Base-by-base conservation (phyloP, 2,797 vertebrate genomes). In the Neomorphus geoffroyi region DNA sequence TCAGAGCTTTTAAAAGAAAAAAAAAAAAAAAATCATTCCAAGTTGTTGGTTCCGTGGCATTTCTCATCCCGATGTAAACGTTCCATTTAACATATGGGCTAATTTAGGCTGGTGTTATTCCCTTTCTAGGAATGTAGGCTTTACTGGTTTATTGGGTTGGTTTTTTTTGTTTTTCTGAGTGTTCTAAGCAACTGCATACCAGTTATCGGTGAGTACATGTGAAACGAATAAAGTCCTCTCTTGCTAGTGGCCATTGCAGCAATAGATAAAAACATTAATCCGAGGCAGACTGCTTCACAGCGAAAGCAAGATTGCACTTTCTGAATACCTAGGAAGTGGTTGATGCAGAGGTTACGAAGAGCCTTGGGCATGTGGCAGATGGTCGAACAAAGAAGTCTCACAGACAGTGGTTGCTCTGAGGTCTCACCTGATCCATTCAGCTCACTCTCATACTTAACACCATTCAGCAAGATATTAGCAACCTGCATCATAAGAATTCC, bases 351-450 rank as follows among this genome's bases (percentile, higher is more conserved):
- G 93, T 98, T 99, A 45, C 99, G 98, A 75, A 99, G 98, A 14
- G 99, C 98, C 43, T 98, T 98, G 66, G 99, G 99, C 99, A 99
- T 99, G 96, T 98, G 98, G 97, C 99, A 99, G 98, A 99, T 99
- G 98, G 99, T 99, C 11, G 98, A 97, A 80, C 99, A 99, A 86
- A 99, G 98, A 90, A 99, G 98, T 95, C 98, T 98, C 97, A 99
- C 96, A 3, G 99, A 99, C 97, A 99, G 98, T 1, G 99, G 98
- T 85, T 98, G 99, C 75, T 99, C 98, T 6, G 94, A 93, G 9
- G 96, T 95, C 86, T 99, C 99, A 0, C 94, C 92, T 18, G 98
- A 98, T 94, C 98, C 98, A 4, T 97, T 98, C 86, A 99, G 98
- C 83, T 99, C 98, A 5, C 99, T 99, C 95, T 99, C 99, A 4